These are phyloP conservation scores for Oncorhynchus mykiss DNA, from an alignment of 2,113 vertebrate species.

Conservation along the genomic window DNA sequence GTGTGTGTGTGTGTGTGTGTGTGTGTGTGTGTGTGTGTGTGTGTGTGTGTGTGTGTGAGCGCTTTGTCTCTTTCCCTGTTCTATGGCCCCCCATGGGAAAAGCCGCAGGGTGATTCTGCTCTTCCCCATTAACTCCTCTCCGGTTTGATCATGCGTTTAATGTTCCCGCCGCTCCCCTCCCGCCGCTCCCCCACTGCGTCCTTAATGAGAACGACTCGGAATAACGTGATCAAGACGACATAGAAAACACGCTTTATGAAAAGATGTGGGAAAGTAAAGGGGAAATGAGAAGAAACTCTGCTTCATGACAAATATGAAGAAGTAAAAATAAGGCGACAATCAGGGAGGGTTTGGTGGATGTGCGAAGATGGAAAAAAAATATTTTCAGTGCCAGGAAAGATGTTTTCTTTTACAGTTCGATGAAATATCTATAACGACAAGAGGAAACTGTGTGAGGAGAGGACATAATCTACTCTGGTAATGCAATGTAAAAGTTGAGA, in stretches of 20 bases:
- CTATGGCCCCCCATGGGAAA: slow-evolving; percentile 1
- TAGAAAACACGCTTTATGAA: slow-evolving; percentile 5
- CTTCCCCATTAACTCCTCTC: slow-evolving; percentile 30
- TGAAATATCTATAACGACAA: too few relatives aligned
- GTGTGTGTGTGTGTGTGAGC: not conserved
- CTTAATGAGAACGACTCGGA: slow-evolving; percentile 19
- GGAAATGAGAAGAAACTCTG: too few relatives aligned
- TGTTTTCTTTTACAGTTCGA: too few relatives aligned
- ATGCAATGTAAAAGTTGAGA: too few relatives aligned
- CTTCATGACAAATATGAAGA: too few relatives aligned
- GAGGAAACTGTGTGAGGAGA: too few relatives aligned
- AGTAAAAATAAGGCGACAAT: too few relatives aligned
- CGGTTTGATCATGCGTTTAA: slow-evolving; percentile 21
- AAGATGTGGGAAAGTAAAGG: not conserved
- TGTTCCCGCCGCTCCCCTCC: slow-evolving; percentile 6
- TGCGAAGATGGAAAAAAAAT: not conserved
- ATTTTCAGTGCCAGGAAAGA: too few relatives aligned
- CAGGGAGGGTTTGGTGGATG: not conserved
- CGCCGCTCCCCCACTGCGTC: not conserved
- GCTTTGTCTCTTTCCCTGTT: not conserved
- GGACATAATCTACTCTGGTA: too few relatives aligned
- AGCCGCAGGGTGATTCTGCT: slow-evolving; percentile 11
- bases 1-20: not conserved
- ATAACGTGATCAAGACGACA: not conserved
- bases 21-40: not conserved